Conservation (phyloP, 2,888 invertebrate genomes). For the Nephrocerus scutellatus region DNA sequence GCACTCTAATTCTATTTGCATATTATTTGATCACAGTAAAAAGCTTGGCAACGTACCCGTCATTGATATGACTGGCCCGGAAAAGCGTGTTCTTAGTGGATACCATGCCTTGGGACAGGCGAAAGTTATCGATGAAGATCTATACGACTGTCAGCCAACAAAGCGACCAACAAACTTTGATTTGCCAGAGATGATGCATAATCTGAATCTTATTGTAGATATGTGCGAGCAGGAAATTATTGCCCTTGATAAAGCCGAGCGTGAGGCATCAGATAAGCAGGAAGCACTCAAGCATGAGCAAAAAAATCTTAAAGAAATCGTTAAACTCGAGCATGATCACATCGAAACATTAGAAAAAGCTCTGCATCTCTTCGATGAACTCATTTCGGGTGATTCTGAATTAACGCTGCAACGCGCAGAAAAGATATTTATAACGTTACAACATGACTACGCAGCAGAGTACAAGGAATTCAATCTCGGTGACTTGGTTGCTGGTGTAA, state of each 20-base stretch:
- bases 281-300: constrained; percentile 74
- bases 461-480: constrained; percentile 80
- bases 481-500: constrained; percentile 74
- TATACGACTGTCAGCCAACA: constrained; percentile 60
- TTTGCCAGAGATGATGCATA: constrained; percentile 86
- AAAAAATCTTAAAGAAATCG: constrained; percentile 58
- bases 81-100: constrained; percentile 83
- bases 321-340: constrained; percentile 65
- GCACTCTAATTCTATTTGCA: not conserved
- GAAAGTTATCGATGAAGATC: constrained; percentile 51
- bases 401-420: constrained; percentile 48
- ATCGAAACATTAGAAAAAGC: constrained; percentile 66
- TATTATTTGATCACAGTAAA: constrained; percentile 40
- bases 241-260: constrained; percentile 68
- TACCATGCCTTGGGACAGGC: constrained; percentile 82
- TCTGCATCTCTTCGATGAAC: constrained; percentile 57
- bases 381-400: constrained; percentile 42
- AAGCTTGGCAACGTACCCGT: constrained; percentile 87
- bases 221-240: constrained; percentile 95
- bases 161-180: constrained; percentile 61
- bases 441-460: constrained; percentile 62
- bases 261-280: constrained; percentile 70
- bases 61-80: constrained; percentile 97
- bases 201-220: constrained; percentile 83
- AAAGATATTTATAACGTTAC: constrained; percentile 42